phyloP scores from a whole-genome alignment of 92 coral and sea anemone genomes.

The Blastomussa wellsi region DNA sequence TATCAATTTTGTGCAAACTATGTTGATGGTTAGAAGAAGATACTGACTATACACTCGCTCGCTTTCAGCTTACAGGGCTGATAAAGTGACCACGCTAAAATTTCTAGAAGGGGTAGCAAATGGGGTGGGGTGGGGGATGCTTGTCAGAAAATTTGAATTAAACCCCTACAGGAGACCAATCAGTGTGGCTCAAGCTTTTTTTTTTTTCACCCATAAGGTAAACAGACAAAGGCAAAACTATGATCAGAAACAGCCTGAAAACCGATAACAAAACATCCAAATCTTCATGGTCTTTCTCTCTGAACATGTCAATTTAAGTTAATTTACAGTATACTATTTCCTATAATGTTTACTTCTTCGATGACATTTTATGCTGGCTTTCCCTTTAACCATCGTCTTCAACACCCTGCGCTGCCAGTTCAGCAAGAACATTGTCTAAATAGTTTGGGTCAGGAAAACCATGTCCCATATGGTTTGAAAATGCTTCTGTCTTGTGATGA shows the following conservation, averaged over 20 bases:
- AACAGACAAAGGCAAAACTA: not conserved
- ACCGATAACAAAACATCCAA: not conserved
- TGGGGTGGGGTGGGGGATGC: too few species aligned
- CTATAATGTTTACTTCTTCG: not conserved
- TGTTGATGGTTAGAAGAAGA: too few species aligned
- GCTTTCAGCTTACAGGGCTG: too few species aligned
- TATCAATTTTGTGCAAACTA: too few species aligned
- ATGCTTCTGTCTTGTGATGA: slow-evolving; percentile 94
- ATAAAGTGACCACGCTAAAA: too few species aligned
- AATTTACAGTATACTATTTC: not conserved
- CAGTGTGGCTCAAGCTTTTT: too few species aligned
- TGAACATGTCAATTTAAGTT: not conserved
- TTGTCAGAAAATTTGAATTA: too few species aligned
- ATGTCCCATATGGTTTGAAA: slow-evolving; percentile 81
- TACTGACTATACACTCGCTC: too few species aligned
- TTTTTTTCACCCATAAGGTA: too few species aligned
- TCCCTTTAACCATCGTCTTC: slow-evolving; percentile 47
- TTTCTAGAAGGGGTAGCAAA: too few species aligned
- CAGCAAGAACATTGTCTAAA: slow-evolving; percentile 86
- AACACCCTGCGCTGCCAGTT: slow-evolving; percentile 88
- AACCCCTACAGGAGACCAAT: too few species aligned
- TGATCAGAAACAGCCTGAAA: not conserved
- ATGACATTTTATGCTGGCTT: not conserved
- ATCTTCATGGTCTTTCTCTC: not conserved
- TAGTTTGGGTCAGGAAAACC: slow-evolving; percentile 97